Percentiles rank a stretch among this genome's conserved stretches.
These are phyloP conservation scores for Strix aluco DNA, from an alignment of 2,113 vertebrate species.

Conservation along the genomic window DNA sequence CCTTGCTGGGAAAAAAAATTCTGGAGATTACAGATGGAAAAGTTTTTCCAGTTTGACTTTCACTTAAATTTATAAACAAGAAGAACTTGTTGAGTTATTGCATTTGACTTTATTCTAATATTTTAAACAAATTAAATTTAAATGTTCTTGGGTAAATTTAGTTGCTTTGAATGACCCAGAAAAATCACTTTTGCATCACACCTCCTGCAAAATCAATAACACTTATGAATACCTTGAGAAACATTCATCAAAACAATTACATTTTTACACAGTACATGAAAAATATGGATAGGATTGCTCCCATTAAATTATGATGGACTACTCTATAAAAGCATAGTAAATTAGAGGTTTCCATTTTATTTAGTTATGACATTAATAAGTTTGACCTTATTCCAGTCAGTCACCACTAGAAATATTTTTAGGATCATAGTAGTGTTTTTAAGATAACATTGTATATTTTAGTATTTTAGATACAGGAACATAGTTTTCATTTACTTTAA, in stretches of 20 bases:
- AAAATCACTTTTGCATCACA: slow-evolving; percentile 26
- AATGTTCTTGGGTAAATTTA: slow-evolving; percentile 34
- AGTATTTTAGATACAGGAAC: not conserved
- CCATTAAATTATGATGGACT: slow-evolving; percentile 47
- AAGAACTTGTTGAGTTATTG: not conserved
- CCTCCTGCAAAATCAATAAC: slow-evolving; percentile 62
- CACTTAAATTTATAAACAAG: not conserved
- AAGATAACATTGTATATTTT: not conserved
- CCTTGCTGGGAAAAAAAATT: not conserved
- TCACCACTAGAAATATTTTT: not conserved
- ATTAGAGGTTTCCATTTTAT: slow-evolving; percentile 59
- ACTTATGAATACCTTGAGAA: slow-evolving; percentile 20
- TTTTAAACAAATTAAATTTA: not conserved
- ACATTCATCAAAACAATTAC: slow-evolving; percentile 57
- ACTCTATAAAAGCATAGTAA: slow-evolving; percentile 40
- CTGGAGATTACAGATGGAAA: not conserved
- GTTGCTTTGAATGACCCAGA: not conserved
- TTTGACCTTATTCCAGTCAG: slow-evolving; percentile 24
- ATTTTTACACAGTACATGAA: slow-evolving; percentile 56
- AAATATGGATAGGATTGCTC: slow-evolving; percentile 15
- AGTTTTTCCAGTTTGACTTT: not conserved
- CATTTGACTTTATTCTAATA: not conserved
- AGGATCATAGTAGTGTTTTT: not conserved
- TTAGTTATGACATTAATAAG: slow-evolving; percentile 44
- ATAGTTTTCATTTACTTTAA: not conserved